These are phyloP conservation scores for Empis livida DNA, from an alignment of 2,888 invertebrate species.

Conservation along the genomic window DNA sequence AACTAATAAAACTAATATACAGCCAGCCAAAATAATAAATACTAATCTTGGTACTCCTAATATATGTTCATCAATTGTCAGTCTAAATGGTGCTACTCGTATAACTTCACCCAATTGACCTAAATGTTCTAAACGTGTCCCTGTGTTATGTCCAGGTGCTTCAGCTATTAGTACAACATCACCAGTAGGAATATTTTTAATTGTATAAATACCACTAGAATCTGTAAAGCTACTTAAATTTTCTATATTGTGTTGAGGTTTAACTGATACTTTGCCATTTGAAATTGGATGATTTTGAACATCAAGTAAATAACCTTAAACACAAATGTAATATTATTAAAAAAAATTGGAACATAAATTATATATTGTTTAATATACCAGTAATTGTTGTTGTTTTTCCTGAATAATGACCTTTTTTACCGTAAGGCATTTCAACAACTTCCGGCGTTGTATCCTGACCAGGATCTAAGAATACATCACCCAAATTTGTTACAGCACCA, in stretches of 20 bases:
- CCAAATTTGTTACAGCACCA: conserved; percentile 20
- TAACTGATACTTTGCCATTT: conserved; percentile 38
- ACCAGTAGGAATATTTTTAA: conserved; percentile 25
- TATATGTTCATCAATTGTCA: conserved; percentile 52
- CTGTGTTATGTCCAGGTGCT: conserved; percentile 45
- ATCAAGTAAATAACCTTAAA: conserved; percentile 45
- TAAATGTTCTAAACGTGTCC: conserved; percentile 25
- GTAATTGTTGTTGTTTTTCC: conserved; percentile 6
- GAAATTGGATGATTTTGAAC: conserved; percentile 43
- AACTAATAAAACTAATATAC: conserved; percentile 23
- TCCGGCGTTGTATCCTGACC: conserved; percentile 17
- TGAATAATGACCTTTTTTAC: neutral
- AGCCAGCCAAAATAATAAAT: conserved; percentile 62
- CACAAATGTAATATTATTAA: neutral
- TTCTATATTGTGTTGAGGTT: conserved; percentile 31
- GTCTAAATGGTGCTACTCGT: conserved; percentile 37
- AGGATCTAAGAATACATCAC: conserved; percentile 17
- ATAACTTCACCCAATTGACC: conserved; percentile 12
- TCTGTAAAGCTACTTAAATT: conserved; percentile 29
- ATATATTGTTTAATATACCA: conserved; percentile 8
- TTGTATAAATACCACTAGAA: conserved; percentile 24
- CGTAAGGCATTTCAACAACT: conserved; percentile 13
- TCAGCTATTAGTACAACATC: conserved; percentile 42
- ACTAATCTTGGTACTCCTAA: conserved; percentile 63
- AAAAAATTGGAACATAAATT: neutral